These are phyloP conservation scores for Pristionchus arcanus DNA, from an alignment of 2,888 invertebrate species.

Conservation along the genomic window DNA sequence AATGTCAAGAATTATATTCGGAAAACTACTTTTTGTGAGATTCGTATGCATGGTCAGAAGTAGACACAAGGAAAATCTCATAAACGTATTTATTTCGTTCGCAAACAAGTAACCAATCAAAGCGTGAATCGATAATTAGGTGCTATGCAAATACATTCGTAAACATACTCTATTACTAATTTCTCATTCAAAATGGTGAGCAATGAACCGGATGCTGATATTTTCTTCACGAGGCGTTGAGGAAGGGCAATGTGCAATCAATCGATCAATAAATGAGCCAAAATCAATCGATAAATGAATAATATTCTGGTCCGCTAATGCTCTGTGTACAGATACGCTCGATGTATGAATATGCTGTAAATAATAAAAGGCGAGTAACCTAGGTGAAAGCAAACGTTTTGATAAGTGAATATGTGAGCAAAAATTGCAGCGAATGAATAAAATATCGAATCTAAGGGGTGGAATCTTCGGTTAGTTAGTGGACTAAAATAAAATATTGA, in stretches of 20 bases:
- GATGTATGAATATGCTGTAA: neutral
- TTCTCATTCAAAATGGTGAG: neutral
- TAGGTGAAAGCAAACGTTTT: neutral
- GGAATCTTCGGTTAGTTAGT: neutral
- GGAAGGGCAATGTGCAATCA: neutral
- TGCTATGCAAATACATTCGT: neutral
- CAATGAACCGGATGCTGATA: slow-evolving; percentile 32
- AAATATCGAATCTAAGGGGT: neutral
- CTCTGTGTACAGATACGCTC: neutral
- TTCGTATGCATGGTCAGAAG: no score
- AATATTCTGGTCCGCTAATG: slow-evolving; percentile 9
- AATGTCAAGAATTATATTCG: no score
- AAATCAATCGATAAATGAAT: neutral
- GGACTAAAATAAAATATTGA: neutral
- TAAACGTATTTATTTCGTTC: slow-evolving; percentile 30
- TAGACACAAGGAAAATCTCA: no score
- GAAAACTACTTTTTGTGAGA: no score
- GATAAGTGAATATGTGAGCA: neutral
- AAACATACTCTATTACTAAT: slow-evolving; percentile 9
- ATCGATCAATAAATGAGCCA: neutral
- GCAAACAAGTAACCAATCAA: neutral
- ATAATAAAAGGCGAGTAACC: neutral
- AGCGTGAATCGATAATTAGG: slow-evolving; percentile 2
- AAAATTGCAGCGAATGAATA: neutral
- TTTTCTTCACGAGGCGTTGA: slow-evolving; percentile 1